Conservation (phyloP, 2,797 vertebrate genomes). For the Neosilurus mollespiculum region DNA sequence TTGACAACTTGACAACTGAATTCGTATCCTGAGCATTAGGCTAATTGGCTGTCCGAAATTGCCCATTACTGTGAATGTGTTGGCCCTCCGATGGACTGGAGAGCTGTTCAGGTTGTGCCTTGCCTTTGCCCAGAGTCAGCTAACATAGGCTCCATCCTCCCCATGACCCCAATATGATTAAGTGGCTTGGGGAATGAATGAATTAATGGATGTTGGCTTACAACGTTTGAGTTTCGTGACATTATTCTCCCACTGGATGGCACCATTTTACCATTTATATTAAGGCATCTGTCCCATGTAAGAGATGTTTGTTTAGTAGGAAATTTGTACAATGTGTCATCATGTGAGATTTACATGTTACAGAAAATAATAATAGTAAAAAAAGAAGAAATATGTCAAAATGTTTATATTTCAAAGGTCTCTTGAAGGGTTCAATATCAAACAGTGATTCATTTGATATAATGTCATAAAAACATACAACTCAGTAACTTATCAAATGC, state of each 20-base stretch:
- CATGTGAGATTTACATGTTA: neutral
- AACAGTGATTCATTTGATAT: constrained; percentile 12
- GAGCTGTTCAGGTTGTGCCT: no score
- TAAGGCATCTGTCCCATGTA: neutral
- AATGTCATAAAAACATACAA: constrained; percentile 3
- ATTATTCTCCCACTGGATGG: neutral
- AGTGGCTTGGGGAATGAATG: no score
- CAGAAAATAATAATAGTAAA: neutral
- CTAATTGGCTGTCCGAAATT: no score
- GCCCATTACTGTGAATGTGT: no score
- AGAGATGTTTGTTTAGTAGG: neutral
- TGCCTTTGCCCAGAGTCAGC: no score
- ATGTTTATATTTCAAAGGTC: neutral
- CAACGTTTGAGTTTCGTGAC: neutral
- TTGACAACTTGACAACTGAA: no score
- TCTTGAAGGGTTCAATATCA: constrained; percentile 8
- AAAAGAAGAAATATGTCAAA: neutral
- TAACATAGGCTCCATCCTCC: no score
- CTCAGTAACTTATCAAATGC: constrained; percentile 20
- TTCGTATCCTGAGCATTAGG: no score
- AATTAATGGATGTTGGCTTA: no score
- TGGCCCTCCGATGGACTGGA: no score
- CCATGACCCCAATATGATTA: no score
- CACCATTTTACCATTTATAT: neutral
- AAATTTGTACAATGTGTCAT: neutral